A percentile compares a stretch with the other conserved stretches of the same genome.
phyloP scores from a whole-genome alignment of 2,888 invertebrate genomes.

The Dusona sp. region DNA sequence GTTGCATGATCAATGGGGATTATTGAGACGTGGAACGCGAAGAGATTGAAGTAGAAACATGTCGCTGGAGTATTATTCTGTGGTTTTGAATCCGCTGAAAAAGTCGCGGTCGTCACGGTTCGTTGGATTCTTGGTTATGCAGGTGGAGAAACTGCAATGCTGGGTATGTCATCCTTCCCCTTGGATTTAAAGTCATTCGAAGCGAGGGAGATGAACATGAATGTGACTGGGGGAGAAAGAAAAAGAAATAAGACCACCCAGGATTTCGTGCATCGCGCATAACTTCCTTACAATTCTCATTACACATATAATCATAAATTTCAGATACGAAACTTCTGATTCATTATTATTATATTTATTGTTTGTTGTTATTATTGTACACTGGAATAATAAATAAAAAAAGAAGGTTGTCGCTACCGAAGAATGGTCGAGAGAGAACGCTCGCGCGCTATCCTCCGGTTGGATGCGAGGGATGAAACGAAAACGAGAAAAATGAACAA shows the following conservation, averaged over 20 bases:
- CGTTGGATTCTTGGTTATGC: constrained; percentile 44
- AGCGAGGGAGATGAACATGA: constrained; percentile 17
- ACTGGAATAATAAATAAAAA: constrained; percentile 43
- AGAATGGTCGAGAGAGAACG: constrained; percentile 48
- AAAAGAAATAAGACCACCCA: constrained; percentile 47
- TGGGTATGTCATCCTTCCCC: constrained; percentile 35
- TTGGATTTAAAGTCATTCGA: constrained; percentile 33
- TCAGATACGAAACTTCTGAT: neutral
- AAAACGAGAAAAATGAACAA: constrained; percentile 76
- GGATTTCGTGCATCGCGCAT: constrained; percentile 24
- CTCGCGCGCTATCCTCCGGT: constrained; percentile 1
- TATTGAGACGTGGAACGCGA: constrained; percentile 6
- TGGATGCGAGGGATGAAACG: constrained; percentile 67
- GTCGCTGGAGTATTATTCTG: constrained; percentile 14
- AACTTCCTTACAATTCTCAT: constrained; percentile 29
- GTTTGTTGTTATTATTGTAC: neutral
- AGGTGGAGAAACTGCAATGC: constrained; percentile 43
- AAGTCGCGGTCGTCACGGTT: constrained; percentile 55
- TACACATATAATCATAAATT: constrained; percentile 17
- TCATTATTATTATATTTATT: neutral
- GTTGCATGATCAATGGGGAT: neutral
- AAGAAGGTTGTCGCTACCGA: constrained; percentile 56
- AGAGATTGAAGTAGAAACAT: constrained; percentile 17
- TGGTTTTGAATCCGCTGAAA: constrained; percentile 43
- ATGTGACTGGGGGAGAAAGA: constrained; percentile 39